Evolutionary conservation across 2,888 invertebrate species (phyloP).

Genomic region (Cerastoderma edule): DNA sequence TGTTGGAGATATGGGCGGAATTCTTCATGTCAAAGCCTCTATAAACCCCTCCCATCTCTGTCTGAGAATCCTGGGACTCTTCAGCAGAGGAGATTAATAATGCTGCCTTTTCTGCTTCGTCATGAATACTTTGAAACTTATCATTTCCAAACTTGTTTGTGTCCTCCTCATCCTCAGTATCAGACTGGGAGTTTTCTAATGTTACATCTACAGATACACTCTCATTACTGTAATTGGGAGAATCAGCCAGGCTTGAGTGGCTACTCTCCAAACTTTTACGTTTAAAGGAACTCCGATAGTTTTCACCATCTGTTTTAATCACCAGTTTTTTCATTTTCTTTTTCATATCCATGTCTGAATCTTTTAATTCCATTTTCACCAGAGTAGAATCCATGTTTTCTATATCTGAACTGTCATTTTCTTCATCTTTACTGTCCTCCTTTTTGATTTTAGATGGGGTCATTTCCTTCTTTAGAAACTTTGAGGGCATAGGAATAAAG

Average conservation of each 20-base stretch:
- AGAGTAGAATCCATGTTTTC: slow-evolving; percentile 2
- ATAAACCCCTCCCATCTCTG: slow-evolving; percentile 17
- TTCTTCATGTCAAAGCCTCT: neutral
- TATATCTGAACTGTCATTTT: neutral
- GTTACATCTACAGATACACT: neutral
- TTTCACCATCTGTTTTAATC: slow-evolving; percentile 70
- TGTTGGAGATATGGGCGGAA: neutral
- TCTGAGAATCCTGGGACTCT: slow-evolving; percentile 42
- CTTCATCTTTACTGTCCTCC: neutral
- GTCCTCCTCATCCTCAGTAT: slow-evolving; percentile 38
- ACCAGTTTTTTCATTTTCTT: slow-evolving; percentile 66
- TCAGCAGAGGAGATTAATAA: slow-evolving; percentile 50
- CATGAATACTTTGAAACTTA: slow-evolving; percentile 28
- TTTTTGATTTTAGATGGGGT: neutral
- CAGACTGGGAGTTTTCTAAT: neutral
- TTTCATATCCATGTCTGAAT: slow-evolving; percentile 8
- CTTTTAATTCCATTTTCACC: slow-evolving; percentile 9
- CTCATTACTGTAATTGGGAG: slow-evolving; percentile 13
- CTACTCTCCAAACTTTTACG: slow-evolving; percentile 42
- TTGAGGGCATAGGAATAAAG: slow-evolving; percentile 72
- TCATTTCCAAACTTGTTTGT: slow-evolving; percentile 39
- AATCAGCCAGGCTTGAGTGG: slow-evolving; percentile 33
- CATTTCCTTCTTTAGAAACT: slow-evolving; percentile 42
- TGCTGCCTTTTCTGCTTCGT: slow-evolving; percentile 46
- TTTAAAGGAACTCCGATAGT: slow-evolving; percentile 68